Percentiles rank a stretch among this genome's conserved stretches.
These are phyloP conservation scores for Holacanthus passer DNA, from an alignment of 2,113 vertebrate species.

Conservation along the genomic window DNA sequence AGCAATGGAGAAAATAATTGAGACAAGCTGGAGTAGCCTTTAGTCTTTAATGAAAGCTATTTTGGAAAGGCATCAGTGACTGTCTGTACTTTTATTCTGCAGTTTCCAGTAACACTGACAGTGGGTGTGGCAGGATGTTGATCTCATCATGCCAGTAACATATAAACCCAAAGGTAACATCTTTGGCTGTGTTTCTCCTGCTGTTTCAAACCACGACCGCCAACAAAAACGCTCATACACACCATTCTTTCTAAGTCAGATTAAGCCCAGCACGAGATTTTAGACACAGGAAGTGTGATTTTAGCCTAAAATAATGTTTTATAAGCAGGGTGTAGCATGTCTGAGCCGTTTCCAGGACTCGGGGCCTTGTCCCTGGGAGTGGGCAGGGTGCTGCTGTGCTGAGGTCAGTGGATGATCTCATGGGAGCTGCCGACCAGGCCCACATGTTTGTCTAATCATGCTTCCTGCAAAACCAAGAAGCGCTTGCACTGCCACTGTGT, in stretches of 20 bases:
- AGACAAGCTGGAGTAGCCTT: not conserved
- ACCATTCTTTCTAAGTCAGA: not conserved
- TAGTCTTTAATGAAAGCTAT: not conserved
- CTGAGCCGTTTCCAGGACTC: conserved; percentile 28
- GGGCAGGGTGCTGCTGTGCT: conserved; percentile 49
- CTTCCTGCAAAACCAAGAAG: conserved; percentile 52
- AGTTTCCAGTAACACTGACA: conserved; percentile 17
- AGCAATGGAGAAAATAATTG: not conserved
- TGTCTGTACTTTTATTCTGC: not conserved
- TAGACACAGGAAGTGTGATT: conserved; percentile 3
- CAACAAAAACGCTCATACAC: not conserved
- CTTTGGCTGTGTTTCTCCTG: not conserved
- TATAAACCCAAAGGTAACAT: not conserved
- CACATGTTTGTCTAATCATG: conserved; percentile 60
- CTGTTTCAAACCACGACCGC: conserved; percentile 3
- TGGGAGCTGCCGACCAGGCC: conserved; percentile 53
- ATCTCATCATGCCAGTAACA: conserved; percentile 2
- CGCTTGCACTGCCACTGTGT: not conserved
- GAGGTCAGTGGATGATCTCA: conserved; percentile 73
- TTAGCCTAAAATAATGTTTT: conserved; percentile 51
- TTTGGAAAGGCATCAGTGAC: not conserved
- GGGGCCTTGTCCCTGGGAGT: conserved; percentile 29
- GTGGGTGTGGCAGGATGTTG: conserved; percentile 25
- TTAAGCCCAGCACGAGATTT: conserved; percentile 1
- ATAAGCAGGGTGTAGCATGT: conserved; percentile 53